These are phyloP conservation scores for Colinus virginianus DNA, from an alignment of 2,113 vertebrate genomes.

Conservation along the genomic window DNA sequence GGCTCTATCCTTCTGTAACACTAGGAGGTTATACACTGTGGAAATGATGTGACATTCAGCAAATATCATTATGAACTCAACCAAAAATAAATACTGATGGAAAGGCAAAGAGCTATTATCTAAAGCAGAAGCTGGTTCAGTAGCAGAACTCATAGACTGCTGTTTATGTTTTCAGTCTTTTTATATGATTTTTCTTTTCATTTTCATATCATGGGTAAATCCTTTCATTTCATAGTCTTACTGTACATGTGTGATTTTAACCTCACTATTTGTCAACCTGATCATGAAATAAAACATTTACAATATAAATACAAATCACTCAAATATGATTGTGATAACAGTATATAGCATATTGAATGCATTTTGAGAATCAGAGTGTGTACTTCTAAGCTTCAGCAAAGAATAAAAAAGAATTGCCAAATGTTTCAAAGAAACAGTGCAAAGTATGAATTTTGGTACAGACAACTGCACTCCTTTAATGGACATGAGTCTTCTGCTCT, in stretches of 20 bases:
- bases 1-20: accelerated
- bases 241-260: background rate
- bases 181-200: too few species aligned
- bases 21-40: background rate
- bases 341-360: background rate
- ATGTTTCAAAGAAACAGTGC: background rate
- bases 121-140: background rate
- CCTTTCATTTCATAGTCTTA: background rate
- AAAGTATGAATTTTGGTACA: background rate
- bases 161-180: background rate
- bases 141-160: background rate
- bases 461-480: background rate
- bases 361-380: background rate
- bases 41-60: background rate
- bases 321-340: background rate
- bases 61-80: background rate
- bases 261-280: background rate
- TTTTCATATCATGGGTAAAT: background rate
- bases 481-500: background rate
- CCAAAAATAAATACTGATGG: background rate
- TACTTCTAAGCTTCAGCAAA: background rate
- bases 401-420: background rate
- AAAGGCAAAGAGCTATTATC: background rate
- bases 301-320: background rate
- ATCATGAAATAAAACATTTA: background rate